Conservation (phyloP, 2,888 invertebrate genomes). For the Dimorphilus gyrociliatus region DNA sequence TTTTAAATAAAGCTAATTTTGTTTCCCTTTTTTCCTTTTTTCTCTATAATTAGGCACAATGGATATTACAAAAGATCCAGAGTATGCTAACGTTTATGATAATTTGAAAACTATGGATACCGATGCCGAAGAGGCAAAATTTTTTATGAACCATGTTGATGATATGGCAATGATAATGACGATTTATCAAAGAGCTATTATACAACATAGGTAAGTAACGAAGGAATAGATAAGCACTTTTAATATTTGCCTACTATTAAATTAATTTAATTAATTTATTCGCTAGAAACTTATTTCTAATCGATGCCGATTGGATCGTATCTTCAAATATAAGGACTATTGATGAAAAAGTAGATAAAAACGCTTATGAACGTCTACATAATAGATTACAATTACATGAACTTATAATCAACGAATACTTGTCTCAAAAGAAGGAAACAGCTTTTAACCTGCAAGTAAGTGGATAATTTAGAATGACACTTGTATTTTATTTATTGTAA, state of each 20-base stretch:
- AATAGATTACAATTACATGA: constrained; percentile 32
- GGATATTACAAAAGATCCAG: constrained; percentile 30
- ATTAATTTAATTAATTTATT: too few relatives aligned
- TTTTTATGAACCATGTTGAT: constrained; percentile 31
- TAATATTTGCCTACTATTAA: too few relatives aligned
- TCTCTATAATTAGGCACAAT: constrained; percentile 25
- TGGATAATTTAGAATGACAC: too few relatives aligned
- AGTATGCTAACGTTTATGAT: constrained; percentile 21
- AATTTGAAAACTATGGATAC: constrained; percentile 19
- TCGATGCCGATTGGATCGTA: constrained; percentile 24
- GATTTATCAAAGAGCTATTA: neutral
- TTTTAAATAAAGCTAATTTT: too few relatives aligned
- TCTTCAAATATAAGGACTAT: constrained; percentile 22
- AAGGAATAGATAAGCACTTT: constrained; percentile 1
- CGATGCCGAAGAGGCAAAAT: constrained; percentile 23
- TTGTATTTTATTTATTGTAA: too few relatives aligned
- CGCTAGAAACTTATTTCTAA: constrained; percentile 25
- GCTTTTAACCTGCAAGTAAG: too few relatives aligned
- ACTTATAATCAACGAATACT: constrained; percentile 21
- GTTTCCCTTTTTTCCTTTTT: too few relatives aligned
- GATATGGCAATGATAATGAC: constrained; percentile 3
- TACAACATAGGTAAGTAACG: neutral
- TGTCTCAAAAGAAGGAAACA: constrained; percentile 25
- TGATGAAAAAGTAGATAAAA: constrained; percentile 26
- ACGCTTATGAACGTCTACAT: constrained; percentile 30